These are phyloP conservation scores for Meloidogyne hapla DNA, from an alignment of 1,140 invertebrate species.

Conservation along the genomic window DNA sequence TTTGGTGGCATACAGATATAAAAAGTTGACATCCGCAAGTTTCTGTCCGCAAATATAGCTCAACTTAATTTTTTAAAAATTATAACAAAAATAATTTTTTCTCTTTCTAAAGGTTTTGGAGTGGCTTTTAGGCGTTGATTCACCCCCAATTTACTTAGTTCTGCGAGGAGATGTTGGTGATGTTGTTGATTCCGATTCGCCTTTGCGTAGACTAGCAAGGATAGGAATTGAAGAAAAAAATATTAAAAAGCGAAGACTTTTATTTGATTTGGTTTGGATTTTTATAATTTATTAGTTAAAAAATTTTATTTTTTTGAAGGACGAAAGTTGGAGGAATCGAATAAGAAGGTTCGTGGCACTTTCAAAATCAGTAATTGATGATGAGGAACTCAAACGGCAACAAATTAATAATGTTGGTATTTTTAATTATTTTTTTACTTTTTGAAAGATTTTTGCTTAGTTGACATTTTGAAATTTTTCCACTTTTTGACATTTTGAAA, in stretches of 20 bases:
- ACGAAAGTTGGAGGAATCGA: constrained; percentile 23
- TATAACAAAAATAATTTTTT: constrained; percentile 25
- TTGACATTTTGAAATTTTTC: not conserved
- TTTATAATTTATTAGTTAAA: not conserved
- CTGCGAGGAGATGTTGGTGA: constrained; percentile 47
- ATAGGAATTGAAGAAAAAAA: constrained; percentile 2
- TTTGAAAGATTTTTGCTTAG: not conserved
- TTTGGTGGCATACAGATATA: too few species aligned
- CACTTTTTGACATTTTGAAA: too few species aligned
- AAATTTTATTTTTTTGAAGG: constrained; percentile 5
- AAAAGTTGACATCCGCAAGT: too few species aligned
- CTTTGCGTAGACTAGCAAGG: constrained; percentile 19
- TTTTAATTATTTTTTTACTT: not conserved
- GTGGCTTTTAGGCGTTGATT: constrained; percentile 45
- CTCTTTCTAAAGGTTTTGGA: constrained; percentile 37
- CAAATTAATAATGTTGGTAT: not conserved
- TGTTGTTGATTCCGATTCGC: constrained; percentile 47
- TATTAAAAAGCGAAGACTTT: constrained; percentile 28
- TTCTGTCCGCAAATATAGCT: not conserved
- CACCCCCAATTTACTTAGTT: constrained; percentile 44
- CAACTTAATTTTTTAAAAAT: constrained; percentile 11
- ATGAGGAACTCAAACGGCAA: not conserved
- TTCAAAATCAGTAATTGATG: not conserved
- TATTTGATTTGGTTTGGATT: constrained; percentile 48
- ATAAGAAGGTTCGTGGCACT: constrained; percentile 17